Base-by-base conservation (phyloP, 2,888 invertebrate species). In the Ephialtes manifestator region DNA sequence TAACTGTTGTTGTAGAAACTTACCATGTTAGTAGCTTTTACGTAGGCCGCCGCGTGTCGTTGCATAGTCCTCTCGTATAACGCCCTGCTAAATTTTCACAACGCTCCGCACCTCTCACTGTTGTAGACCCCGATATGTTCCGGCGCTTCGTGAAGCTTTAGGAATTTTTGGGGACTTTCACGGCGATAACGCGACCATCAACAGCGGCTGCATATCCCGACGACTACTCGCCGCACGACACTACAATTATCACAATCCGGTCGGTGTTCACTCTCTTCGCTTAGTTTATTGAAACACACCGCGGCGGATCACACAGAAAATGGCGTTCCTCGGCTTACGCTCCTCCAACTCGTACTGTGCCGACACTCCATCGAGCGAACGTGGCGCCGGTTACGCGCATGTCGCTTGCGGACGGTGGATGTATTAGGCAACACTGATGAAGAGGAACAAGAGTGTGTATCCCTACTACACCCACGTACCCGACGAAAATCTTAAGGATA, bases 11-110 rank as follows among this genome's bases (percentile, higher is more conserved):
- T 24, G 24, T 7, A 24, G 11, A 24, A 43, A 90, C 91, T 92
- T 89, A 91, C 92, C 92, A 90, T 91, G 88, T 90, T 88, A 87
- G 88, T n/a, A 75, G 75, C 48, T 51, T 87, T 68, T 82, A 82
- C 87, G 89, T 85, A 87, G 87, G 82, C 87, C 86, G 81, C 87
- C 89, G 89, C 89, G 89, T 90, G 90, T 91, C 87, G 89, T 78
- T 85, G 88, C 92, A 92, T 92, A 88, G 90, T 91, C 89, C 89
- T 84, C 86, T 75, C 13, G 65, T 81, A 75, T 75, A 81, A 85
- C 86, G 86, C 83, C 83, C 83, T 65, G 76, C 35, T 28, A 75
- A 46, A 31, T 78, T 24, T 53, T 78, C 83, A 78, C 82, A 82
- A 82, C 67, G 76, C 80, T 78, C 43, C 58, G 71, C 77, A 71